Evolutionary conservation across 1,140 invertebrate species (phyloP).

Genomic region (Nasonia longicornis): DNA sequence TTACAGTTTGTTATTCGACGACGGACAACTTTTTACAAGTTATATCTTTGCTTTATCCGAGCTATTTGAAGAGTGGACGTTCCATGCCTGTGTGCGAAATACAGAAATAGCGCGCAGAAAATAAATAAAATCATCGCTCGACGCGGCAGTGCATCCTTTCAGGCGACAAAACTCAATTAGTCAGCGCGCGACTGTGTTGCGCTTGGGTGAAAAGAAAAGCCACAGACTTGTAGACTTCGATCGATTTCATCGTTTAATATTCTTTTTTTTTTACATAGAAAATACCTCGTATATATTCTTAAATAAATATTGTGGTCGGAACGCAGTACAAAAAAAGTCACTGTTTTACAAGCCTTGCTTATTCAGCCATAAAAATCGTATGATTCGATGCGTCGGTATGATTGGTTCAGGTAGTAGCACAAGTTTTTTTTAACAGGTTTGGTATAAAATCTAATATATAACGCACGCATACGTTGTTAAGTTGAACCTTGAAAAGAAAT

Average conservation of each 20-base stretch:
- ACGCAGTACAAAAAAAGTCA: background rate
- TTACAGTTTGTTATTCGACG: background rate
- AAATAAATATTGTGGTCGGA: background rate
- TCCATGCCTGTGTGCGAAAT: background rate
- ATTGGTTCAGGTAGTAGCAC: background rate
- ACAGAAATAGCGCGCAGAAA: background rate
- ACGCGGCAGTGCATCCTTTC: background rate
- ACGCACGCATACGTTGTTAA: background rate
- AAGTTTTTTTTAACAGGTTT: background rate
- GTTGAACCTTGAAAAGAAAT: background rate
- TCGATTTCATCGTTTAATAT: constrained; percentile 33
- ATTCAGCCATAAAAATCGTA: background rate
- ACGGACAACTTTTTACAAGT: too few relatives aligned
- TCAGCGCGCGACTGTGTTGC: constrained; percentile 4
- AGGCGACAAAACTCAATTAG: constrained; percentile 20
- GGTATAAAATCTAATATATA: too few relatives aligned
- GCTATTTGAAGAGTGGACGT: too few relatives aligned
- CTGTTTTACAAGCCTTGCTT: background rate
- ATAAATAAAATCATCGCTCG: background rate
- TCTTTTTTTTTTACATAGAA: constrained; percentile 20
- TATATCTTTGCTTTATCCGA: too few relatives aligned
- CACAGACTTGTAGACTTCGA: constrained; percentile 1
- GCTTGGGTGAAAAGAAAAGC: constrained; percentile 15
- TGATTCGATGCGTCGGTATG: background rate
- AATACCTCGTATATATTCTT: constrained; percentile 23